Conservation (phyloP, 2,797 vertebrate genomes). For the Enteromius unitaeniatus region DNA sequence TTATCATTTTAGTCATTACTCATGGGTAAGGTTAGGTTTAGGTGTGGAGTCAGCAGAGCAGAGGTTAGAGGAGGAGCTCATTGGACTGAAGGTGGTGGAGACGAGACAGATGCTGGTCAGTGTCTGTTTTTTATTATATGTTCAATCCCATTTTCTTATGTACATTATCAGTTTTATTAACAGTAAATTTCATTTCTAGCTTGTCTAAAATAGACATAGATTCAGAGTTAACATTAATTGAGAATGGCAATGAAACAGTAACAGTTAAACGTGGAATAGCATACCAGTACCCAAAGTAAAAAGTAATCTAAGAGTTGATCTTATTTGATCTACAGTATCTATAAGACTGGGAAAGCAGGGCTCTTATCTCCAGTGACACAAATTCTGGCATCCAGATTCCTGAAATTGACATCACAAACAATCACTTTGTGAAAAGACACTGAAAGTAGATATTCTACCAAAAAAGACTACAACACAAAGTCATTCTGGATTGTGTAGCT, state of each 20-base stretch:
- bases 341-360: too few relatives aligned
- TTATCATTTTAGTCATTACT: too few relatives aligned
- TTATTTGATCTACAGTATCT: neutral
- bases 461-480: too few relatives aligned
- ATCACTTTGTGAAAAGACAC: conserved; percentile 6
- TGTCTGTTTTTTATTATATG: neutral
- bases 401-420: neutral
- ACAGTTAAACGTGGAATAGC: neutral
- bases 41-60: too few relatives aligned
- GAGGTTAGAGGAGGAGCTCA: too few relatives aligned
- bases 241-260: neutral
- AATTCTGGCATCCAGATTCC: too few relatives aligned
- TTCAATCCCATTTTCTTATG: neutral
- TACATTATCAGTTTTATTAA: neutral
- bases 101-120: too few relatives aligned
- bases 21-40: too few relatives aligned
- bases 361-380: too few relatives aligned
- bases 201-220: conserved; percentile 1
- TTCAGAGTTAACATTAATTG: neutral
- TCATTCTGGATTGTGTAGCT: too few relatives aligned
- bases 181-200: neutral
- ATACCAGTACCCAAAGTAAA: neutral
- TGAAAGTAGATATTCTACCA: conserved; percentile 1
- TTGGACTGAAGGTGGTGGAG: too few relatives aligned
- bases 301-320: neutral